Evolutionary conservation across 2,888 invertebrate species (phyloP).

Genomic region (Plebejus melissa): DNA sequence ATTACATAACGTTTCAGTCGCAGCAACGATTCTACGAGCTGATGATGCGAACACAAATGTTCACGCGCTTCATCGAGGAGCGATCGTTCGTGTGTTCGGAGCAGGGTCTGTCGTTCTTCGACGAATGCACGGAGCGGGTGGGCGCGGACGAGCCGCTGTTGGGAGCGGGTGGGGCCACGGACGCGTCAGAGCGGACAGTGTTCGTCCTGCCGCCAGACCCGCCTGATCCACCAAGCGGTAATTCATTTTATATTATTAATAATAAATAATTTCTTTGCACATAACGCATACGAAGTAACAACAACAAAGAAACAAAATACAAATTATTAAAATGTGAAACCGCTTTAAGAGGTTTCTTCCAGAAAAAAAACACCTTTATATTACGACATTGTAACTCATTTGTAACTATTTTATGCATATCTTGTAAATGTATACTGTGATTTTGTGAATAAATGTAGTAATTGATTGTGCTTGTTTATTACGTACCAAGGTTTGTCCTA

Average conservation of each 20-base stretch:
- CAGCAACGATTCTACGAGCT: constrained; percentile 93
- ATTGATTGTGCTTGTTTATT: too few species aligned
- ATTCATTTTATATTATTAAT: neutral
- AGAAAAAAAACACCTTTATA: too few species aligned
- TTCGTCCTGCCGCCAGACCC: constrained; percentile 96
- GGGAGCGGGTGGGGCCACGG: constrained; percentile 85
- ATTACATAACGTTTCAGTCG: constrained; percentile 58
- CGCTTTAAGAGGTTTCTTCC: too few species aligned
- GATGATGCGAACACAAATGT: constrained; percentile 97
- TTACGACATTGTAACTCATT: too few species aligned
- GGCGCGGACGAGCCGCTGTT: constrained; percentile 81
- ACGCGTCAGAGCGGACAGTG: constrained; percentile 93
- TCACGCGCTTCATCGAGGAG: constrained; percentile 98
- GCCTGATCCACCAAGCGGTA: constrained; percentile 45
- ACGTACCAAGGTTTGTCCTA: neutral
- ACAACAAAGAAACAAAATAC: too few species aligned
- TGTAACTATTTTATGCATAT: too few species aligned
- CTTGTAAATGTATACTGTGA: too few species aligned
- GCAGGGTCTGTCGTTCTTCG: constrained; percentile 93
- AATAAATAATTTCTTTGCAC: too few species aligned
- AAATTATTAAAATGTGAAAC: too few species aligned
- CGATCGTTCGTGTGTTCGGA: constrained; percentile 99
- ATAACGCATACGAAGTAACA: too few species aligned
- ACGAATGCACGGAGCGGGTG: constrained; percentile 95
- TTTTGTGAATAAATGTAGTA: too few species aligned